Evolutionary conservation across 2,113 vertebrate species (phyloP), one percentile per base, ranked within the genome.

Genomic region (Salvelinus alpinus): DNA sequence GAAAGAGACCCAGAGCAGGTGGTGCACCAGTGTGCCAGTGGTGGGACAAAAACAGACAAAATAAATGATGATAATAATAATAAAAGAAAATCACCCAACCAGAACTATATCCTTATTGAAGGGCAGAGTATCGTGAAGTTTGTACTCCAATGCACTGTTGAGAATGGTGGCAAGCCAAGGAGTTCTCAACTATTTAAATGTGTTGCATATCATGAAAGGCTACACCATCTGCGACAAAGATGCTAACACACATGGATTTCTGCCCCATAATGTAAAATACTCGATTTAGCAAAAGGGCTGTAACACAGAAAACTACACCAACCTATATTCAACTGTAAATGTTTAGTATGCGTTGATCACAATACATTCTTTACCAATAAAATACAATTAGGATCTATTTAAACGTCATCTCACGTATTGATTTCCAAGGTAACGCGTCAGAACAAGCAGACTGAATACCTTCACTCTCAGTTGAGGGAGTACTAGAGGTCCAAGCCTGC

Each of bases 1-100:
- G 66, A 92, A 85, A 90, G 90, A 86, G 74, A 54, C 81, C 81
- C 57, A 25, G 91, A 90, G 91, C 92, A 93, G 91, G 92, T 93
- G 92, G 92, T 86, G 86, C 73, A 68, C 81, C 64, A 66, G 69
- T 51, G 86, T 93, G 92, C 92, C 92, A 94, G 91, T 78, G 73
- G 76, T 82, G 77, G 8, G 73, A 81, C 48, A 59, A 20, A 71
- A n/a, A 57, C 24, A 57, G 12, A 71, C 51, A 31, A 8, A 59
- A 54, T 20, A 71, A 24, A 22, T 11, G 0, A 62, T 64, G 24
- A 64, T 64, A 3, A 64, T 22, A n/a, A 54, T 12, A 76, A 87
- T 88, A 79, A 88, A 87, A 89, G 78, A 84, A 22, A 80, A 51
- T 75, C 75, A 60, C 62, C 77, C 80, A 80, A n/a, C 24, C 64